phyloP scores from a whole-genome alignment of 2,113 vertebrate genomes.

The Notothenia coriiceps region DNA sequence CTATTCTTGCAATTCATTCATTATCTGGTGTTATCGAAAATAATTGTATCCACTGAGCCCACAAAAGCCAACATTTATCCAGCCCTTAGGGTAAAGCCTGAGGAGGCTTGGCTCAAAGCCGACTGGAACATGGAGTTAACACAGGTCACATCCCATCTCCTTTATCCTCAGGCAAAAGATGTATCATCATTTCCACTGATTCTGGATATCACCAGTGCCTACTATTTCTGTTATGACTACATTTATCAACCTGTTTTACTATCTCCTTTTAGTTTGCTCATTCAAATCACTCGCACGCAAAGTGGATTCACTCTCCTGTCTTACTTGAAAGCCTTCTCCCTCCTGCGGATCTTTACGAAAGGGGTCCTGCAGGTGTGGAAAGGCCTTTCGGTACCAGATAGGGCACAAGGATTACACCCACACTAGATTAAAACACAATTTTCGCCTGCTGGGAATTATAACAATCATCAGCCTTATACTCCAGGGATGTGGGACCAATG shows the following conservation, averaged over 20 bases:
- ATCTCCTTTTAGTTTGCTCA: slow-evolving; percentile 4
- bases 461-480: slow-evolving; percentile 82
- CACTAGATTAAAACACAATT: slow-evolving; percentile 81
- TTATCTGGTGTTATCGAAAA: slow-evolving; percentile 60
- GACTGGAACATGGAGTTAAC: slow-evolving; percentile 53
- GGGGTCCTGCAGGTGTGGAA: slow-evolving; percentile 72
- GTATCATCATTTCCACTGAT: slow-evolving; percentile 44
- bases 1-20: slow-evolving; percentile 60
- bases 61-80: slow-evolving; percentile 74
- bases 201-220: slow-evolving; percentile 18
- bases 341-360: slow-evolving; percentile 54
- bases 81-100: slow-evolving; percentile 59
- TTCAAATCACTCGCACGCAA: slow-evolving; percentile 22
- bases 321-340: slow-evolving; percentile 61
- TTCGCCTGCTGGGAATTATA: slow-evolving; percentile 81
- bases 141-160: slow-evolving; percentile 65
- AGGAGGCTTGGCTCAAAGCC: slow-evolving; percentile 51
- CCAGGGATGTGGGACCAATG: slow-evolving; percentile 64
- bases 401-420: slow-evolving; percentile 80
- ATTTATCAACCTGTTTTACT: slow-evolving; percentile 30
- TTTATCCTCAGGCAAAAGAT: slow-evolving; percentile 57
- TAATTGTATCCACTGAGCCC: slow-evolving; percentile 64
- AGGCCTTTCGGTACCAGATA: slow-evolving; percentile 77
- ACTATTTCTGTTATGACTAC: slow-evolving; percentile 19
- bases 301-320: slow-evolving; percentile 46